A percentile compares a stretch with the other conserved stretches of the same genome.
Conservation (phyloP, 2,888 invertebrate genomes). For the Athalia rosae region DNA sequence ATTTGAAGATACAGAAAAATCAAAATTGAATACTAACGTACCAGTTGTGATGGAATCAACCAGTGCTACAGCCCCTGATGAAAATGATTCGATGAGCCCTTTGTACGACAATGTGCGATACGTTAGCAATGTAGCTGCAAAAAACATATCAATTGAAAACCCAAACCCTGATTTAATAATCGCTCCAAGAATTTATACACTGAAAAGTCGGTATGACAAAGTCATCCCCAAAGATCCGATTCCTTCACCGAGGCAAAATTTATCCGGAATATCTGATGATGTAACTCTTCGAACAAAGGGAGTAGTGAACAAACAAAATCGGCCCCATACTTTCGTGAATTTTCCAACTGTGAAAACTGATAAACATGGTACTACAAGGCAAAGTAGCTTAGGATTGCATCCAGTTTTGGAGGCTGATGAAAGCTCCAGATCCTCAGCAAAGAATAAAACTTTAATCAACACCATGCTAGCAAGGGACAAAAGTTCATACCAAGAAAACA, state of each 20-base stretch:
- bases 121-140: neutral
- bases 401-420: constrained; percentile 24
- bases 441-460: neutral
- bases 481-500: neutral
- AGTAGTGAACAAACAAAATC: neutral
- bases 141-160: constrained; percentile 48
- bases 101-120: neutral
- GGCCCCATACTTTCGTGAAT: constrained; percentile 9
- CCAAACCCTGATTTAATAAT: constrained; percentile 53
- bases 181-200: constrained; percentile 50
- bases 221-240: constrained; percentile 7
- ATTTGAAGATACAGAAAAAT: neutral
- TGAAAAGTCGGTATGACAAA: constrained; percentile 7
- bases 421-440: neutral
- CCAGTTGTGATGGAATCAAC: constrained; percentile 45
- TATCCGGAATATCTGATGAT: neutral
- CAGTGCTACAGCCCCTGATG: neutral
- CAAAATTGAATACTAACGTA: constrained; percentile 7
- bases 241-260: constrained; percentile 3
- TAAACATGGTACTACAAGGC: constrained; percentile 3
- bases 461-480: neutral
- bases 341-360: constrained; percentile 8
- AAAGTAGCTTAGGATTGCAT: constrained; percentile 18
- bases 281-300: constrained; percentile 18
- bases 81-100: constrained; percentile 45